Evolutionary conservation across 2,888 invertebrate species (phyloP).

Genomic region (Himalopsyche tibetana): DNA sequence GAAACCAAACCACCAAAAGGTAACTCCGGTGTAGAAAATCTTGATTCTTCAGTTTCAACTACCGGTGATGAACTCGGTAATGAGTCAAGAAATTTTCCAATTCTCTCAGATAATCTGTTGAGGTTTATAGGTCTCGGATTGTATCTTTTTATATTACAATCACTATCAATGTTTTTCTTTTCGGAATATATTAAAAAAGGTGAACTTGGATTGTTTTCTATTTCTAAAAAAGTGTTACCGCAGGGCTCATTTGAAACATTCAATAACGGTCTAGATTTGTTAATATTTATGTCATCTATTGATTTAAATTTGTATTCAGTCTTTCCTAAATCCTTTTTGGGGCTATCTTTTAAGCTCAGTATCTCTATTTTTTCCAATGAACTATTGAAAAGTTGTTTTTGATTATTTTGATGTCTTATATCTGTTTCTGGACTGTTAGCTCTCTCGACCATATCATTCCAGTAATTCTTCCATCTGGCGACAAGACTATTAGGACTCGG

Average conservation of each 20-base stretch:
- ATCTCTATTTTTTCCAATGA: background rate
- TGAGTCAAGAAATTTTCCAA: conserved; percentile 59
- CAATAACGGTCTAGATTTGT: background rate
- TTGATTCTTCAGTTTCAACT: conserved; percentile 53
- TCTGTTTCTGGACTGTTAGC: conserved; percentile 53
- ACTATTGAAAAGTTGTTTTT: background rate
- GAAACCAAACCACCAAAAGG: conserved; percentile 52
- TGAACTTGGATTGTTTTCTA: background rate
- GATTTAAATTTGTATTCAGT: conserved; percentile 21
- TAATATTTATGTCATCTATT: background rate
- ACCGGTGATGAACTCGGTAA: conserved; percentile 56
- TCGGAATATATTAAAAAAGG: conserved; percentile 34
- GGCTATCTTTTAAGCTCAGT: background rate
- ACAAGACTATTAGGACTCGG: conserved; percentile 56
- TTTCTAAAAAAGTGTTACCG: conserved; percentile 48
- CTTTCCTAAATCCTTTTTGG: background rate
- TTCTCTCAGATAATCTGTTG: conserved; percentile 58
- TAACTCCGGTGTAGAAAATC: conserved; percentile 61
- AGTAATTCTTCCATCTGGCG: conserved; percentile 73
- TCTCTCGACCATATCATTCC: conserved; percentile 71
- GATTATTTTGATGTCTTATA: background rate
- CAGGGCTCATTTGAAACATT: background rate
- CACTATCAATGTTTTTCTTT: background rate
- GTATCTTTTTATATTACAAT: conserved; percentile 47
- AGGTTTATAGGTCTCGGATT: conserved; percentile 55